Conservation (phyloP, 2,888 invertebrate species). For the Drosophila birchii region DNA sequence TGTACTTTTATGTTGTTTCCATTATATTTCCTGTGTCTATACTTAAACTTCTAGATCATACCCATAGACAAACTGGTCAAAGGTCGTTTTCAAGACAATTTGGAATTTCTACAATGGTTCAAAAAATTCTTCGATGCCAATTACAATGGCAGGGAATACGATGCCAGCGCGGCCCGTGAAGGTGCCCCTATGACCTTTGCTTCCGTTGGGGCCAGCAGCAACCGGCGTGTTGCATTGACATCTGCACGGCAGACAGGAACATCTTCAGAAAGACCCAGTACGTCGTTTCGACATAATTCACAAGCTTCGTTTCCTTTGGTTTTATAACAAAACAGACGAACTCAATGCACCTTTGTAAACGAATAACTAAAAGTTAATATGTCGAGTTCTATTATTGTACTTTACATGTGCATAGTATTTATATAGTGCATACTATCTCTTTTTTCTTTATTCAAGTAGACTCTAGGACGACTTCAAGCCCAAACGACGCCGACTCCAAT, state of each 20-base stretch:
- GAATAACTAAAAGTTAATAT: no score
- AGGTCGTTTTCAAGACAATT: slow-evolving; percentile 99
- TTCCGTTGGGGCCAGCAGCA: slow-evolving; percentile 72
- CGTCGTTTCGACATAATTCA: no score
- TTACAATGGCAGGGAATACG: slow-evolving; percentile 97
- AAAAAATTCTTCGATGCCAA: slow-evolving; percentile 99
- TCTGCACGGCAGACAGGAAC: slow-evolving; percentile 46
- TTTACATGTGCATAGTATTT: no score
- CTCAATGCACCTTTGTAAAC: no score
- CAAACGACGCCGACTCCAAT: neutral
- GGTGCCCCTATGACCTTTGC: slow-evolving; percentile 94
- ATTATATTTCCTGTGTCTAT: neutral
- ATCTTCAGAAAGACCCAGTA: slow-evolving; percentile 22
- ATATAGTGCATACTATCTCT: no score
- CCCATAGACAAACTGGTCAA: slow-evolving; percentile 91
- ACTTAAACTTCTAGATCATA: slow-evolving; percentile 83
- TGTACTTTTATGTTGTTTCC: no score
- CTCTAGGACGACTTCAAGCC: slow-evolving; percentile 41
- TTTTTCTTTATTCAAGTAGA: slow-evolving; percentile 66
- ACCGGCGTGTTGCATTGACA: slow-evolving; percentile 75
- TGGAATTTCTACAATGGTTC: slow-evolving; percentile 99
- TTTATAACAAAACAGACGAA: no score
- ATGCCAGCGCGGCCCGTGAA: slow-evolving; percentile 93
- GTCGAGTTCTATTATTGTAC: no score
- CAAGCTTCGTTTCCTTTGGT: no score